These are phyloP conservation scores for Eretmochelys imbricata DNA, from an alignment of 2,113 vertebrate genomes.

Conservation along the genomic window DNA sequence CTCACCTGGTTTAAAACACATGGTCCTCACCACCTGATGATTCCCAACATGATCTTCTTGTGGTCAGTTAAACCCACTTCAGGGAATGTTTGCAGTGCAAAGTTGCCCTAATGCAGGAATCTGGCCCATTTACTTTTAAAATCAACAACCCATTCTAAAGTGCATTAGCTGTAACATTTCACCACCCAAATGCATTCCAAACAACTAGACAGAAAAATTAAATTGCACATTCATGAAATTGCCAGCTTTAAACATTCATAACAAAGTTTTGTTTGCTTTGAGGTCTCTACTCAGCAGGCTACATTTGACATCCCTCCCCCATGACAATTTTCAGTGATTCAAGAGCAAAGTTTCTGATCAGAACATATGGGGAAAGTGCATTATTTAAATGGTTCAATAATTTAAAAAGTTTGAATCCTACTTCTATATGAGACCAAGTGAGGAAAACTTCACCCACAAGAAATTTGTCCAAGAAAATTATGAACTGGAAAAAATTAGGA, in stretches of 20 bases:
- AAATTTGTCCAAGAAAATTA: not conserved
- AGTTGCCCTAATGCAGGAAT: not conserved
- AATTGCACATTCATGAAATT: not conserved
- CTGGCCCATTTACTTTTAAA: not conserved
- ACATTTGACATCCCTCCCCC: not conserved
- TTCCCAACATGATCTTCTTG: not conserved
- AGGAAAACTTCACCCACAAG: not conserved
- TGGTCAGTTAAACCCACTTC: not conserved
- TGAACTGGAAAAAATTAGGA: not conserved
- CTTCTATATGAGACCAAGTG: not conserved
- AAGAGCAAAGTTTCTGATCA: slow-evolving; percentile 16
- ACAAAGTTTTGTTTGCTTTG: not conserved
- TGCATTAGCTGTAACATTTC: not conserved
- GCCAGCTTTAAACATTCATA: not conserved
- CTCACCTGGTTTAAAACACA: not conserved
- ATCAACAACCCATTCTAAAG: not conserved
- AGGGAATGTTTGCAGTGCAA: not conserved
- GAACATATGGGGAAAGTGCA: not conserved
- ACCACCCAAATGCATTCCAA: not conserved
- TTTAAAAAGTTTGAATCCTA: not conserved
- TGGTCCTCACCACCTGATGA: not conserved
- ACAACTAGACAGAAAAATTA: not conserved
- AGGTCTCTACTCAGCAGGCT: not conserved
- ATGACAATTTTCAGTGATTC: slow-evolving; percentile 6
- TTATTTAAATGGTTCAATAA: not conserved